Base-by-base conservation (phyloP, 2,797 vertebrate species). In the Discoglossus pictus region DNA sequence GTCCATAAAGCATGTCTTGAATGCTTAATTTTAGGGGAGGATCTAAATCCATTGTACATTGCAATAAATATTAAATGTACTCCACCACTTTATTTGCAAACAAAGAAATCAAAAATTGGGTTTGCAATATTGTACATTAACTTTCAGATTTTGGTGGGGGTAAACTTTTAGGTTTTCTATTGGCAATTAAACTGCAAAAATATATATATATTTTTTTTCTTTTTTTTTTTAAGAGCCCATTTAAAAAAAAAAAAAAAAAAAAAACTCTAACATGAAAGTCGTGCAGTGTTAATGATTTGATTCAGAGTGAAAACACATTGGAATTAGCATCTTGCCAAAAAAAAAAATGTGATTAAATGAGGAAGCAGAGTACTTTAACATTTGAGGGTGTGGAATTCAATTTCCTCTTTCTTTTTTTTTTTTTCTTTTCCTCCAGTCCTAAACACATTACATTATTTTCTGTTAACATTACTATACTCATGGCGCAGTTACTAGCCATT, bases 1-100 rank as follows among this genome's bases (percentile, higher is more conserved):
- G 83, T 87, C 77, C 73, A 67, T 65, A 65, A 63, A 74, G 17
- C 75, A 73, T 48, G 72, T 69, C 66, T 76, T 83, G 79, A 85
- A 78, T 83, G 83, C 79, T 82, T 21, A 54, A 56, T 63, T 70
- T 62, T 62, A 87, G 83, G 78, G 79, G 78, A 80, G 74, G 75
- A 20, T 36, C 11, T 43, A 12, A 46, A 24, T 16, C 7, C 20
- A 24, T 56, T 56, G 25, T 25, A 18, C 43, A 40, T n/a, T n/a
- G 17, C 20, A 35, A 34, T 17, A 74, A 79, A 73, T 68, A 75
- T 61, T 67, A 42, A 78, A 74, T 82, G 71, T 79, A 61, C 75
- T 86, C 72, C 0, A 74, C 71, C 77, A 78, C 78, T 78, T 82
- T 66, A 80, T 75, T 81, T 88, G 74, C 69, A 83, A 63, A 71